Evolutionary conservation across 2,888 invertebrate species (phyloP).

Genomic region (Calephelis perditalis): DNA sequence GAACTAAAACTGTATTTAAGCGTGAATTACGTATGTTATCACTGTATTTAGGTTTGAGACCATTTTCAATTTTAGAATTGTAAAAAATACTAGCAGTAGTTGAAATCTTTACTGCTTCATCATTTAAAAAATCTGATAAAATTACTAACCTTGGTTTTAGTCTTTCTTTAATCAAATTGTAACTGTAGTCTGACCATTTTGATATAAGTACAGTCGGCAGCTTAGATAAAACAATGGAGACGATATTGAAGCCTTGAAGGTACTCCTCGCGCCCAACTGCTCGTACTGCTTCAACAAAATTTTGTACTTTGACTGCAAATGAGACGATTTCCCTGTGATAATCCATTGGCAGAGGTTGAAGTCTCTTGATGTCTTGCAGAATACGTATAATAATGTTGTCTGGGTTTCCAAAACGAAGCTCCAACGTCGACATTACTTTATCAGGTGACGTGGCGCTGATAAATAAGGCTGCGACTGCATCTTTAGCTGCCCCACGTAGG

Average conservation of each 20-base stretch:
- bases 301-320: constrained; percentile 30
- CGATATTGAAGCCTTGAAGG: constrained; percentile 20
- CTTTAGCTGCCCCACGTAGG: constrained; percentile 30
- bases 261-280: constrained; percentile 25
- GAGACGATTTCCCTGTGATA: constrained; percentile 30
- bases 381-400: constrained; percentile 28
- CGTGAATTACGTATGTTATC: not conserved
- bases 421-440: constrained; percentile 15
- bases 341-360: constrained; percentile 24
- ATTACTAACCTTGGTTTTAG: constrained; percentile 26
- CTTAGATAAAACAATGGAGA: constrained; percentile 26
- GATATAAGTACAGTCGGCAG: constrained; percentile 27
- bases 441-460: not conserved
- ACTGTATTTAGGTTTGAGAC: not conserved
- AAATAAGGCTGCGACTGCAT: constrained; percentile 24
- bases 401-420: constrained; percentile 31
- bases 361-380: constrained; percentile 27
- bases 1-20: not conserved
- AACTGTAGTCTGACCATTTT: constrained; percentile 35
- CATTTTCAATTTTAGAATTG: not conserved
- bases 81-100: not conserved
- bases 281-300: constrained; percentile 27
- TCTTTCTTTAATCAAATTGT: constrained; percentile 20
- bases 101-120: constrained; percentile 27
- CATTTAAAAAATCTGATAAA: constrained; percentile 29